These are phyloP conservation scores for Phylloscopus whistleri DNA, from an alignment of 2,113 vertebrate genomes.

Conservation along the genomic window DNA sequence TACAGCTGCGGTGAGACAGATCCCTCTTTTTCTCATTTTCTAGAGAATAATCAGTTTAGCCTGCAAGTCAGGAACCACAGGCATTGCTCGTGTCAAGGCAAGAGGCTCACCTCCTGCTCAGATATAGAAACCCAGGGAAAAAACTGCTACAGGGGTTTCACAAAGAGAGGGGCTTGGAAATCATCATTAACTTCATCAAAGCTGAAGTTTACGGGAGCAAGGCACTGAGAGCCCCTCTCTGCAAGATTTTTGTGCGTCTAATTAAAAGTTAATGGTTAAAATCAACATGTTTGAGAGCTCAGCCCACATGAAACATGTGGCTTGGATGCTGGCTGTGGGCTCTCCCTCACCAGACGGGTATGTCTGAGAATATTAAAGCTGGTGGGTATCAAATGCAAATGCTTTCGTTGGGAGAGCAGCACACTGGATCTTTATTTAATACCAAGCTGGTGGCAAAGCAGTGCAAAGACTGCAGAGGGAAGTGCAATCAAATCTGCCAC, in stretches of 20 bases:
- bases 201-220: neutral
- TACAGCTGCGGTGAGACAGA: neutral
- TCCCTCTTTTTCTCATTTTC: neutral
- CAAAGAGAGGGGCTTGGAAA: neutral
- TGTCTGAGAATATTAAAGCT: neutral
- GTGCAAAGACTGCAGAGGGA: neutral
- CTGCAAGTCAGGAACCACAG: neutral
- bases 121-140: neutral
- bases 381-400: neutral
- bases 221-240: neutral
- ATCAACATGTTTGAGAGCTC: neutral
- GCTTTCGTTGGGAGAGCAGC: accelerated
- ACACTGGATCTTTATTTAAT: neutral
- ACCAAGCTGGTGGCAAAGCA: neutral
- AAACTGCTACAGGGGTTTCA: neutral
- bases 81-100: neutral
- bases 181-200: accelerated
- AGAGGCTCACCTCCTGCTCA: neutral
- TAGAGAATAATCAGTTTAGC: neutral
- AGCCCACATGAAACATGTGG: accelerated
- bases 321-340: neutral
- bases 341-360: neutral
- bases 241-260: neutral
- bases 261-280: accelerated
- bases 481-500: neutral